Conservation (phyloP, 2,888 invertebrate genomes). For the Platycheirus rosarum region DNA sequence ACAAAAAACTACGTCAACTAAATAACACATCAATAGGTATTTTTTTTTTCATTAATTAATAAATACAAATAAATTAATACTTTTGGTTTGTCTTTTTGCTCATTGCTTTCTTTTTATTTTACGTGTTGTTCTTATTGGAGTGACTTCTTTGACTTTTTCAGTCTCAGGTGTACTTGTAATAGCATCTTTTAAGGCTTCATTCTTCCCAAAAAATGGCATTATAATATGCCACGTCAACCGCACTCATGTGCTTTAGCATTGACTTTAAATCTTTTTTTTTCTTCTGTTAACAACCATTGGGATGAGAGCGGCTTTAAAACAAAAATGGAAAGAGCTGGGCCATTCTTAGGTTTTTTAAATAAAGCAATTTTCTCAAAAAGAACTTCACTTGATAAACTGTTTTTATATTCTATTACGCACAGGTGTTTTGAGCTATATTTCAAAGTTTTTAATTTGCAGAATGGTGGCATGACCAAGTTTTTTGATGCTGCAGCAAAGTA, state of each 20-base stretch:
- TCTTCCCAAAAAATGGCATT: conserved; percentile 1
- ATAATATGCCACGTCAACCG: background rate
- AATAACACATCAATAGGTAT: no score
- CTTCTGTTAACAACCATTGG: conserved; percentile 29
- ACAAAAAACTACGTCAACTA: no score
- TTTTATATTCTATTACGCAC: background rate
- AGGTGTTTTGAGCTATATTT: background rate
- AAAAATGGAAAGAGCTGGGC: conserved; percentile 23
- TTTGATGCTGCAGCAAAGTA: conserved; percentile 24
- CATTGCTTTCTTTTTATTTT: background rate
- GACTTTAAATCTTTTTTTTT: conserved; percentile 4
- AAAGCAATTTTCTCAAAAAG: conserved; percentile 3
- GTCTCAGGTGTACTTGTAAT: background rate
- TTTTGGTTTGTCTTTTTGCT: background rate
- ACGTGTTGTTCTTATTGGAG: conserved; percentile 5
- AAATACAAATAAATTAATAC: background rate
- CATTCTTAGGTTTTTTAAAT: conserved; percentile 1
- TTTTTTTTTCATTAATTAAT: background rate
- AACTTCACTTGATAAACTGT: background rate
- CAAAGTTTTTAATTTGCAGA: background rate
- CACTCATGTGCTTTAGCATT: background rate
- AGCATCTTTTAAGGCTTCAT: background rate
- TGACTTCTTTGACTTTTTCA: background rate
- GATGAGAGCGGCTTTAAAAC: conserved; percentile 24
- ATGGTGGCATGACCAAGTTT: background rate